Conservation (phyloP, 2,113 vertebrate species). For the Sebastes schlegelii region DNA sequence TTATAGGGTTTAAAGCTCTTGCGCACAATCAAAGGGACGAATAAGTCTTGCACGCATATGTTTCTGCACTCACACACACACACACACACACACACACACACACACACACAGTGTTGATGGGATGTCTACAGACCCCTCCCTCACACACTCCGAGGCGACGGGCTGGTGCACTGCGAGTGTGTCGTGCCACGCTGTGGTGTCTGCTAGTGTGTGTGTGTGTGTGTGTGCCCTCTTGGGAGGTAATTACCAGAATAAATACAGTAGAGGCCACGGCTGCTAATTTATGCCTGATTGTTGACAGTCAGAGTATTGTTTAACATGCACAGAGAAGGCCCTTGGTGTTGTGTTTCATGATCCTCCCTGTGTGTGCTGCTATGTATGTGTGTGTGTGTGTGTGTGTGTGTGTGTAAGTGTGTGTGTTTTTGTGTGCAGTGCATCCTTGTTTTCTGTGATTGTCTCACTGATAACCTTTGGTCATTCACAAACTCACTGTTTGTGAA, state of each 20-base stretch:
- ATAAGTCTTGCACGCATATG: conserved; percentile 63
- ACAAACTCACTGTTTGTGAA: neutral
- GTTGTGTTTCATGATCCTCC: conserved; percentile 73
- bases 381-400: conserved; percentile 31
- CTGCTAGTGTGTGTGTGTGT: conserved; percentile 52
- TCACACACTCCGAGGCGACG: conserved; percentile 61
- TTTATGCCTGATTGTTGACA: conserved; percentile 88
- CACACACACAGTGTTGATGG: conserved; percentile 51
- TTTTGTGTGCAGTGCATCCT: conserved; percentile 23
- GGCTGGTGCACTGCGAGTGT: conserved; percentile 65
- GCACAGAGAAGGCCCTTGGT: conserved; percentile 78
- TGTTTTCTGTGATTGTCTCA: conserved; percentile 46
- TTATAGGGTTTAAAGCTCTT: conserved; percentile 65
- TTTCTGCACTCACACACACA: conserved; percentile 20
- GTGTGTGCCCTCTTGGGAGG: conserved; percentile 83
- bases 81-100: neutral
- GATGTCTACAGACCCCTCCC: conserved; percentile 64
- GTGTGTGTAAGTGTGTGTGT: conserved; percentile 36
- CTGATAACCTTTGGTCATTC: neutral
- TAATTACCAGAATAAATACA: conserved; percentile 90
- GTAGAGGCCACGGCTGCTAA: conserved; percentile 84
- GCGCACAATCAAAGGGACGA: conserved; percentile 70
- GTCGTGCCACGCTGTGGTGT: conserved; percentile 72
- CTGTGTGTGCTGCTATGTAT: conserved; percentile 38
- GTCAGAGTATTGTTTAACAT: conserved; percentile 86